phyloP scores from a whole-genome alignment of 2,888 invertebrate species.

The Polydrusus pterygomalis region DNA sequence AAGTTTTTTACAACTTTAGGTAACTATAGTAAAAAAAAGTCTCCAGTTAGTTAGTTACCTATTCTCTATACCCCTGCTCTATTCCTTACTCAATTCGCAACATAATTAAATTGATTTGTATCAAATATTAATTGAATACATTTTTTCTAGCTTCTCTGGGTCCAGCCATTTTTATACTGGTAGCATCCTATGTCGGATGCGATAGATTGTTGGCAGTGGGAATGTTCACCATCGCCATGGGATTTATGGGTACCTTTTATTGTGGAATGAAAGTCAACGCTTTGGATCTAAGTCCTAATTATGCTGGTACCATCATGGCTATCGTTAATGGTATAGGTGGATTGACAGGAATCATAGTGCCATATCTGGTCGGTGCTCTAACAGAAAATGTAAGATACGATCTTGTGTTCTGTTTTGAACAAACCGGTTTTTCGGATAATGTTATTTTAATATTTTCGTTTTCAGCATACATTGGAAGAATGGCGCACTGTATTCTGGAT shows the following conservation, averaged over 20 bases:
- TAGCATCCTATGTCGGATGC: slow-evolving; percentile 79
- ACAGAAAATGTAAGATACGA: slow-evolving; percentile 76
- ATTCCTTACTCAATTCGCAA: no score
- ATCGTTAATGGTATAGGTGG: slow-evolving; percentile 78
- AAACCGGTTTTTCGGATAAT: no score
- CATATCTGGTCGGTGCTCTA: slow-evolving; percentile 75
- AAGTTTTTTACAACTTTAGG: slow-evolving; percentile 82
- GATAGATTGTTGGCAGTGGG: slow-evolving; percentile 73
- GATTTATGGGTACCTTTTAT: slow-evolving; percentile 80
- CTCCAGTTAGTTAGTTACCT: no score
- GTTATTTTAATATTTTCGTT: no score
- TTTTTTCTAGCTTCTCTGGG: slow-evolving; percentile 74
- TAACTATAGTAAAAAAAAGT: slow-evolving; percentile 70
- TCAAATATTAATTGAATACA: background rate
- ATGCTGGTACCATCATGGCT: slow-evolving; percentile 77
- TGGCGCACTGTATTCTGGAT: slow-evolving; percentile 90
- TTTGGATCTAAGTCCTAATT: slow-evolving; percentile 78
- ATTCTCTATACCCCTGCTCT: no score
- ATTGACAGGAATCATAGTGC: slow-evolving; percentile 77
- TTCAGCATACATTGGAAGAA: slow-evolving; percentile 76
- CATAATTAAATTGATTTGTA: no score
- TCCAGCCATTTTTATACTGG: slow-evolving; percentile 77
- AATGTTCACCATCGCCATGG: slow-evolving; percentile 77
- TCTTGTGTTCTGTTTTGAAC: background rate
- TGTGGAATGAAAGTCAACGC: slow-evolving; percentile 79